Evolutionary conservation across 2,113 vertebrate genomes (phyloP).

Genomic region (Oceanites oceanicus): DNA sequence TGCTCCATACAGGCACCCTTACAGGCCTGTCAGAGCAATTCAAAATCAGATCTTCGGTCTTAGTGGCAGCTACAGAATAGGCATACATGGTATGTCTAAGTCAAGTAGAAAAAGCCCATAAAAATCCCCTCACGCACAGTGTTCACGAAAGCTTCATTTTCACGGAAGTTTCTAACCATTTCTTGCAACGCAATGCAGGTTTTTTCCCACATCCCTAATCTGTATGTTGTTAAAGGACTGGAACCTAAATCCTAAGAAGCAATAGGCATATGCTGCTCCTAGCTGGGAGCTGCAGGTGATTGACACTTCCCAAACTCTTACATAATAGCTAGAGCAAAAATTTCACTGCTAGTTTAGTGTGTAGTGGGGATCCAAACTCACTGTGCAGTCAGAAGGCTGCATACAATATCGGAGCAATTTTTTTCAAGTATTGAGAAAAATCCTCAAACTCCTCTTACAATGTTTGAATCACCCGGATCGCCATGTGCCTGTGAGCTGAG

Average conservation of each 20-base stretch:
- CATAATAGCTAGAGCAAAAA: background rate
- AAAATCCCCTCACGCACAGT: background rate
- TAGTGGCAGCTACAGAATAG: background rate
- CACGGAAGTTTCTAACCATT: background rate
- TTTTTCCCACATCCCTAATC: background rate
- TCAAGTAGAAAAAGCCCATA: background rate
- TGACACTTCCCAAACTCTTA: background rate
- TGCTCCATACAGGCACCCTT: background rate
- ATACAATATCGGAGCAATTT: background rate
- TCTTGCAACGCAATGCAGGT: background rate
- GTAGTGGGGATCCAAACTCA: background rate
- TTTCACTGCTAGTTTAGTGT: background rate
- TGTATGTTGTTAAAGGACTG: background rate
- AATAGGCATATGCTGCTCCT: background rate
- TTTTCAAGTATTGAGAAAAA: background rate
- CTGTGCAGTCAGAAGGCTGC: background rate
- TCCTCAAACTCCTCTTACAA: background rate
- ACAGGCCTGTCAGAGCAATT: background rate
- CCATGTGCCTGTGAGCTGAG: background rate
- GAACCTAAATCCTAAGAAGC: background rate
- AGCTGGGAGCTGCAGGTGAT: background rate
- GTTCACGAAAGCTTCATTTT: background rate
- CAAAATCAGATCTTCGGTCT: background rate
- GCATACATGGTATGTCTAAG: background rate
- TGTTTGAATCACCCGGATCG: background rate